Conservation (phyloP, 2,797 vertebrate genomes). For the Coccyzus lansbergi region DNA sequence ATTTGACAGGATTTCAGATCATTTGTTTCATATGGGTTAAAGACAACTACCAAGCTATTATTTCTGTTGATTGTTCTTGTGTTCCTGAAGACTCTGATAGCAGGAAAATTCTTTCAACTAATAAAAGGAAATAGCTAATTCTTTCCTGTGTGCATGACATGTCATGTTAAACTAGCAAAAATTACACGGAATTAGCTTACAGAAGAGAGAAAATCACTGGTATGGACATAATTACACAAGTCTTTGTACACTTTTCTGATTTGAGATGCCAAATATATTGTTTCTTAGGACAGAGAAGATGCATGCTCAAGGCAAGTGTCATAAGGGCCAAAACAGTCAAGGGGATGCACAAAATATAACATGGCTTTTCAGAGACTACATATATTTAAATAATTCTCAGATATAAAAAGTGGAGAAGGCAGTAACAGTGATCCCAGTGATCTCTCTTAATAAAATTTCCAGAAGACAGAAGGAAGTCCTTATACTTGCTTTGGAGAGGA, state of each 20-base stretch:
- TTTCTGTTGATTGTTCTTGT: not conserved
- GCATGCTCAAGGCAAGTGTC: not conserved
- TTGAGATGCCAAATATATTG: not conserved
- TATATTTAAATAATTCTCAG: not conserved
- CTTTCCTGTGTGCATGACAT: not conserved
- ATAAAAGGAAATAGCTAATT: not conserved
- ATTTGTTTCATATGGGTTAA: not conserved
- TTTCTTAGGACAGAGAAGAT: not conserved
- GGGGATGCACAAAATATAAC: not conserved
- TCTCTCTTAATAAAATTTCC: not conserved
- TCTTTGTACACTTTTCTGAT: not conserved
- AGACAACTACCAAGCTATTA: not conserved
- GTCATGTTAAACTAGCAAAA: not conserved
- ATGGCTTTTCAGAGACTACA: not conserved
- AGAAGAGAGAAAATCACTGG: not conserved
- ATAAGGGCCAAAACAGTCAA: not conserved
- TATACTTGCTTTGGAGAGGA: not conserved
- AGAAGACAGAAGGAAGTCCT: not conserved
- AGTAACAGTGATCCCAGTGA: not conserved
- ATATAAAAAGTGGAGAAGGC: not conserved
- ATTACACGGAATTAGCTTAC: not conserved
- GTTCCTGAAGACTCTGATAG: not conserved
- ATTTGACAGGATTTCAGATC: not conserved
- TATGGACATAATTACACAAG: not conserved
- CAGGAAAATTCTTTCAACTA: not conserved